Evolutionary conservation across 1,140 invertebrate species (phyloP), one percentile per base, ranked within the genome.

Genomic region (Elymnias hypermnestra): DNA sequence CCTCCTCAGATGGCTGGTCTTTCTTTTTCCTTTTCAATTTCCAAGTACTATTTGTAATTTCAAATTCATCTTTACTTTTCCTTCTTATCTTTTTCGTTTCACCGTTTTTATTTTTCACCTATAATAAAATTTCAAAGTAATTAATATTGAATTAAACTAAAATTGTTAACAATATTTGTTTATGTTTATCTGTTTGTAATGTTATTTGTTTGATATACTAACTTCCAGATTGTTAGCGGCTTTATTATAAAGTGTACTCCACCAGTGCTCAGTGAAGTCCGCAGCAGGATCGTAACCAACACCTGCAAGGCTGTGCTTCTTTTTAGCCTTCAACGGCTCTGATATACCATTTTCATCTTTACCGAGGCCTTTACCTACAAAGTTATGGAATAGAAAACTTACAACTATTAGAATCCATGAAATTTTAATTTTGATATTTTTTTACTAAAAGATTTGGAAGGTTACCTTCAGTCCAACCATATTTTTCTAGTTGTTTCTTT

Each of bases 221-320:
- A 87, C 85, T 63, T 87, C 69, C 8, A 95, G 88, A 73, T 91
- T 94, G 25, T 82, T 88, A 5, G 92, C 87, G 19, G 94, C 92
- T 55, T 92, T 91, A 63, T 95, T 91, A 54, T 92, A 95, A 5
- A 92, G 82, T 33, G 89, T 88, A 61, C 93, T 91, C 94, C 94
- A 95, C 94, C 94, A 96, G 36, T 94, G 90, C 41, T 92, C 90
- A 12, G 91, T 93, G 61, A 92, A 94, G 51, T 93, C 91, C 13
- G 91, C 86, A 1, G 87, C 88, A 9, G 88, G 76, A 72, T 94
- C 90, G 66, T 93, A 91, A 0, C 94, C 95, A 31, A 97, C 67
- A n/a, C 94, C 94, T 10, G 89, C 69, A 12, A 88, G 91, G 72
- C 95, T 92, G 46, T 93, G 90, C 76, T 95, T 96, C 2, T 94